Conservation (phyloP, 30 jellyfish, hydroid and myxozoan genomes). For the Clytia hemisphaerica region DNA sequence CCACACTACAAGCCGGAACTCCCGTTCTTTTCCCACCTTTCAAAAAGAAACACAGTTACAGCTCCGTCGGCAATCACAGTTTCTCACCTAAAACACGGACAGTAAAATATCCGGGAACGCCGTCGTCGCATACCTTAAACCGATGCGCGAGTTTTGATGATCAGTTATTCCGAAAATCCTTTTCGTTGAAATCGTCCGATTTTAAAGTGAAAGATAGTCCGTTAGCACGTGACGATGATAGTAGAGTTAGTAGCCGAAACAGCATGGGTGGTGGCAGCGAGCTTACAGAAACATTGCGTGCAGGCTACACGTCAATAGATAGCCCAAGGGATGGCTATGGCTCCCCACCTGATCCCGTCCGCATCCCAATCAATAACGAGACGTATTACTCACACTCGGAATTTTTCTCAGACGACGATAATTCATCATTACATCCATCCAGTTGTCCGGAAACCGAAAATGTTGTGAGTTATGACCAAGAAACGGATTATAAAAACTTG, state of each 20-base stretch:
- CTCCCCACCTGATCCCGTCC: background rate
- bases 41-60: background rate
- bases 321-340: slow-evolving; percentile 27
- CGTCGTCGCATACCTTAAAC: slow-evolving; percentile 31
- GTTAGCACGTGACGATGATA: slow-evolving; percentile 3
- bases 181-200: slow-evolving; percentile 1
- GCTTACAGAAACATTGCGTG: too few relatives aligned
- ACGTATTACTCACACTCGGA: slow-evolving; percentile 33
- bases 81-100: too few relatives aligned
- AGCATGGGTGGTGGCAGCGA: too few relatives aligned
- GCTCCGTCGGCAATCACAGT: too few relatives aligned
- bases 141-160: slow-evolving; percentile 43
- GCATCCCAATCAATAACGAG: slow-evolving; percentile 40
- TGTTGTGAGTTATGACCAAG: slow-evolving; percentile 75
- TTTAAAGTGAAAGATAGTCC: slow-evolving; percentile 29
- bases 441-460: slow-evolving; percentile 27
- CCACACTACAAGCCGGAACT: background rate
- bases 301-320: too few relatives aligned
- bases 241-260: slow-evolving; percentile 62
- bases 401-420: slow-evolving; percentile 3
- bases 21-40: background rate
- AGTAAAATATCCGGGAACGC: too few relatives aligned
- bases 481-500: background rate
- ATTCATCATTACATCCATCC: too few relatives aligned
- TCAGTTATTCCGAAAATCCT: slow-evolving; percentile 18